Evolutionary conservation across 2,888 invertebrate genomes (phyloP).

Genomic region (Macrosiphum euphorbiae): DNA sequence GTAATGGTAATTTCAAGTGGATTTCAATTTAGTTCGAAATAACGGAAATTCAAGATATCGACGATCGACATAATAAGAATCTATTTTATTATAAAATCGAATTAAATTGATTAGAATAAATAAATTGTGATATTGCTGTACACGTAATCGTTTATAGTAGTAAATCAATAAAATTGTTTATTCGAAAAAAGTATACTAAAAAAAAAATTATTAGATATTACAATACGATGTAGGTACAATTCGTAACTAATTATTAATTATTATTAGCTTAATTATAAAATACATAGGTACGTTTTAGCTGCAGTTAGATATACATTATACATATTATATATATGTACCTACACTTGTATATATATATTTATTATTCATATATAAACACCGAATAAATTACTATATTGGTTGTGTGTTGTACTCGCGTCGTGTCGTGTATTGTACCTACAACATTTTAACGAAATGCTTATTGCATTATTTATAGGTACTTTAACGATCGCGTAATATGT

Average conservation of each 20-base stretch:
- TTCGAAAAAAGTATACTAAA: constrained; percentile 9
- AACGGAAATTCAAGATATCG: background rate
- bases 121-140: constrained; percentile 51
- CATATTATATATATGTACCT: background rate
- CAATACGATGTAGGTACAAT: background rate
- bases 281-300: background rate
- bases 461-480: background rate
- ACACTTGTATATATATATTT: background rate
- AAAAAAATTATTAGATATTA: constrained; percentile 25
- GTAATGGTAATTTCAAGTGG: background rate
- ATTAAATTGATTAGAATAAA: constrained; percentile 22
- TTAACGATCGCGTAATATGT: constrained; percentile 19
- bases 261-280: constrained; percentile 17
- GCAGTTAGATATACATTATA: background rate
- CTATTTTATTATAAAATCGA: constrained; percentile 17
- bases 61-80: background rate
- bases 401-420: too few relatives aligned
- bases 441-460: constrained; percentile 22
- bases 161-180: constrained; percentile 37
- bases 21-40: background rate
- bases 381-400: background rate
- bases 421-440: background rate
- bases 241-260: background rate
- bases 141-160: constrained; percentile 32
- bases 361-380: background rate